A percentile compares a stretch with the other conserved stretches of the same genome.
phyloP scores from a whole-genome alignment of 2,888 invertebrate species.

The Lamellibrachia satsuma region DNA sequence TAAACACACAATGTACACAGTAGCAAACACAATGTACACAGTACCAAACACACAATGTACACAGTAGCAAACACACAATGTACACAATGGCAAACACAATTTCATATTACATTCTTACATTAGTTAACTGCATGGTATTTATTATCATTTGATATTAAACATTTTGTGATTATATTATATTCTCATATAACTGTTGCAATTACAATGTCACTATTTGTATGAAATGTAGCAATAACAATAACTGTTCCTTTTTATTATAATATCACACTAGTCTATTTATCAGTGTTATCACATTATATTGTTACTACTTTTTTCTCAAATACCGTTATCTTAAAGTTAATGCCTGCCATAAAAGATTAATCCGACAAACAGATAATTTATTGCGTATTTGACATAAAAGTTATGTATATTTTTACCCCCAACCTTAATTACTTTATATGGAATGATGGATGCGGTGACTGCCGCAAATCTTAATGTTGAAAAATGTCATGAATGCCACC shows the following conservation, averaged over 20 bases:
- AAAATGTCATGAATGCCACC: neutral
- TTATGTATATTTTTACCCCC: neutral
- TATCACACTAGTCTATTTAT: neutral
- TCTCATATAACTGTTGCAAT: no score
- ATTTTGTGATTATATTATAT: neutral
- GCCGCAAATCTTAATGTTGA: neutral
- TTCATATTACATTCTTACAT: neutral
- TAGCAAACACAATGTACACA: neutral
- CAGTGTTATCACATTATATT: neutral
- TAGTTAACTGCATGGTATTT: neutral
- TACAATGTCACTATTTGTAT: no score
- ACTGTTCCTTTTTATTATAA: neutral
- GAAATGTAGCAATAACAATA: neutral
- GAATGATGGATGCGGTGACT: neutral
- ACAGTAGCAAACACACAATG: neutral
- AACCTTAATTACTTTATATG: no score
- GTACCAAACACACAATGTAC: constrained; percentile 26
- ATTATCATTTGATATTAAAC: neutral
- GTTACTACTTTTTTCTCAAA: neutral
- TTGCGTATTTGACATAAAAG: neutral
- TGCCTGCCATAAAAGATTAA: neutral
- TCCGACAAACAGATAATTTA: neutral
- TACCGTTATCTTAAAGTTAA: neutral
- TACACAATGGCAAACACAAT: neutral
- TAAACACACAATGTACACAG: constrained; percentile 27